Percentiles rank a stretch among this genome's conserved stretches.
phyloP scores from a whole-genome alignment of 2,888 invertebrate genomes.

The Tenthredo livida region DNA sequence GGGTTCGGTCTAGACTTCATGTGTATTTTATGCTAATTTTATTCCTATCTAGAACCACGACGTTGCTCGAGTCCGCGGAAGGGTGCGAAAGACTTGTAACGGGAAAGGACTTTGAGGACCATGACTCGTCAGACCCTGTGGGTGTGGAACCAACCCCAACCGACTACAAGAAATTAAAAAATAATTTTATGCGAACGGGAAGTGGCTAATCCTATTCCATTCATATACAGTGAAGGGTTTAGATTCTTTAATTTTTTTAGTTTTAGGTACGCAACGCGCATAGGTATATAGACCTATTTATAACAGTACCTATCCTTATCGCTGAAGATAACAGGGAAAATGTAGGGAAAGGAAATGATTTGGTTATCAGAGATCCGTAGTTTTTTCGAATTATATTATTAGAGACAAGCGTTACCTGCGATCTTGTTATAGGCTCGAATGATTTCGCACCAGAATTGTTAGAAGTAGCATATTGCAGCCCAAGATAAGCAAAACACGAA shows the following conservation, averaged over 20 bases:
- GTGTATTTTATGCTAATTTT: constrained; percentile 32
- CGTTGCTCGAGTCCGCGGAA: not conserved
- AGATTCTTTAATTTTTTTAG: not conserved
- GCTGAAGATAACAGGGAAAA: not conserved
- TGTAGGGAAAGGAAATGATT: not conserved
- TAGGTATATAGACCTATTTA: not conserved
- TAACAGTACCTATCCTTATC: not conserved
- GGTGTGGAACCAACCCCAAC: not conserved
- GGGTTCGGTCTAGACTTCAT: constrained; percentile 28
- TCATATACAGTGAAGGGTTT: not conserved
- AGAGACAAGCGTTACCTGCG: not conserved
- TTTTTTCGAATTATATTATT: not conserved
- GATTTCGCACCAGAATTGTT: not conserved
- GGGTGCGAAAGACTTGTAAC: not conserved
- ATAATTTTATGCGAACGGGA: constrained; percentile 3
- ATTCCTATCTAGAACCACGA: constrained; percentile 14
- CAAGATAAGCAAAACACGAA: constrained; percentile 8
- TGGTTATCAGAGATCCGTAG: not conserved
- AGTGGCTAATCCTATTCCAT: not conserved
- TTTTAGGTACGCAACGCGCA: not conserved
- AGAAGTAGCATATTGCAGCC: not conserved
- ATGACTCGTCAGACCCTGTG: not conserved
- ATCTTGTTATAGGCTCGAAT: not conserved
- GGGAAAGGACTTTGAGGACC: not conserved
- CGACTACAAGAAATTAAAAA: not conserved